phyloP scores from a whole-genome alignment of 2,888 invertebrate species.

The Oegoconia quadripuncta region DNA sequence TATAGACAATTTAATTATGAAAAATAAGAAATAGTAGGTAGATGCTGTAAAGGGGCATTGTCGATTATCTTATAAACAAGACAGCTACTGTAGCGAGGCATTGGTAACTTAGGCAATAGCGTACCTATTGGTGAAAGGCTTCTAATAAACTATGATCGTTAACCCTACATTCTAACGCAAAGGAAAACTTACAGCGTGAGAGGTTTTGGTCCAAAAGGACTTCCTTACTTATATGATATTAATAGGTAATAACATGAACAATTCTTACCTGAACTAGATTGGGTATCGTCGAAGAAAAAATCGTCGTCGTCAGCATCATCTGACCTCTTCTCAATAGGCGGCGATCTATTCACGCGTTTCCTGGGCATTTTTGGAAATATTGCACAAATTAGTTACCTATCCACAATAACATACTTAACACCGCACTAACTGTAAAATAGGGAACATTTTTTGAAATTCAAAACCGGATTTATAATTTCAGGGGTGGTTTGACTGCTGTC shows the following conservation, averaged over 20 bases:
- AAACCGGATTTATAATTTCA: constrained; percentile 12
- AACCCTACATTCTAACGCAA: too few species aligned
- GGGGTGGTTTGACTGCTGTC: constrained; percentile 12
- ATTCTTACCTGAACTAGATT: constrained; percentile 59
- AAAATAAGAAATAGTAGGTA: too few species aligned
- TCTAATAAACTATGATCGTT: too few species aligned
- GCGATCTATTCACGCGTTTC: constrained; percentile 56
- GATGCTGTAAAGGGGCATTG: too few species aligned
- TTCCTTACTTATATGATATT: background rate
- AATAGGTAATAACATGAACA: background rate
- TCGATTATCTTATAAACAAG: too few species aligned
- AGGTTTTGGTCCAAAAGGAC: background rate
- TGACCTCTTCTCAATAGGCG: constrained; percentile 50
- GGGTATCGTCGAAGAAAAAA: constrained; percentile 68
- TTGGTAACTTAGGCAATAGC: too few species aligned
- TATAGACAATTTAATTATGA: too few species aligned
- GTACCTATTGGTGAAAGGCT: too few species aligned
- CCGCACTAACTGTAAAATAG: constrained; percentile 23
- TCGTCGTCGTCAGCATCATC: constrained; percentile 68
- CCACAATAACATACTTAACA: constrained; percentile 15
- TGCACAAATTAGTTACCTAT: constrained; percentile 7
- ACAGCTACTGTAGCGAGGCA: too few species aligned
- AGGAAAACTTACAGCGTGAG: too few species aligned
- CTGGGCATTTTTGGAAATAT: constrained; percentile 53
- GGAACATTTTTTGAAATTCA: constrained; percentile 18